A percentile compares a stretch with the other conserved stretches of the same genome.
phyloP scores from a whole-genome alignment of 2,888 invertebrate genomes.

The Allophyes oxyacanthae region DNA sequence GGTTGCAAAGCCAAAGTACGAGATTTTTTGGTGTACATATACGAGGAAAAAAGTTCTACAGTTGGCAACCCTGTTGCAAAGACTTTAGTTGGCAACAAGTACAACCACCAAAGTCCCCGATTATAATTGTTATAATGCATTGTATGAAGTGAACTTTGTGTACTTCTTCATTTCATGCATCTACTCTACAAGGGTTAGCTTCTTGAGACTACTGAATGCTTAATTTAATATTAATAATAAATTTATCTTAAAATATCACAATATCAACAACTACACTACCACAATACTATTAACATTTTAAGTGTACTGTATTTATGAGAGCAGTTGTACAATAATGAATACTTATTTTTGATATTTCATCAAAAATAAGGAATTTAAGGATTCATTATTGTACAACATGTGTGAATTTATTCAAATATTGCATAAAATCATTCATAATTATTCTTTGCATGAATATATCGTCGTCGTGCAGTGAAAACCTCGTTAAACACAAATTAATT shows the following conservation, averaged over 20 bases:
- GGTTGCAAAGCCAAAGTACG: too few relatives aligned
- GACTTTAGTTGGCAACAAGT: too few relatives aligned
- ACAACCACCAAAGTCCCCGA: too few relatives aligned
- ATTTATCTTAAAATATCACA: constrained; percentile 86
- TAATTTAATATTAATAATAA: constrained; percentile 64
- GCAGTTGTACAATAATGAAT: neutral
- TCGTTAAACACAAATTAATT: too few relatives aligned
- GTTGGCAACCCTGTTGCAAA: too few relatives aligned
- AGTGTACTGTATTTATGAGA: constrained; percentile 46
- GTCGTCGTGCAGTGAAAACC: too few relatives aligned
- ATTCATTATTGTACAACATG: too few relatives aligned
- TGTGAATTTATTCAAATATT: neutral
- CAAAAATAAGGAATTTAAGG: too few relatives aligned
- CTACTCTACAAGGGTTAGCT: constrained; percentile 67
- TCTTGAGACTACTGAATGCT: constrained; percentile 70
- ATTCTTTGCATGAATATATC: too few relatives aligned
- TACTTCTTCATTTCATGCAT: constrained; percentile 32
- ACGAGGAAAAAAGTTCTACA: too few relatives aligned
- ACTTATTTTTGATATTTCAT: neutral
- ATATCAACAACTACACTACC: constrained; percentile 82
- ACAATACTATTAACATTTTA: constrained; percentile 62
- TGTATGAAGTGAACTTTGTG: constrained; percentile 1
- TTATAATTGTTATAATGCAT: too few relatives aligned
- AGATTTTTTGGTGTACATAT: too few relatives aligned
- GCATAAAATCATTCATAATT: neutral